Conservation (phyloP, 2,797 vertebrate species). For the Myotis myotis region DNA sequence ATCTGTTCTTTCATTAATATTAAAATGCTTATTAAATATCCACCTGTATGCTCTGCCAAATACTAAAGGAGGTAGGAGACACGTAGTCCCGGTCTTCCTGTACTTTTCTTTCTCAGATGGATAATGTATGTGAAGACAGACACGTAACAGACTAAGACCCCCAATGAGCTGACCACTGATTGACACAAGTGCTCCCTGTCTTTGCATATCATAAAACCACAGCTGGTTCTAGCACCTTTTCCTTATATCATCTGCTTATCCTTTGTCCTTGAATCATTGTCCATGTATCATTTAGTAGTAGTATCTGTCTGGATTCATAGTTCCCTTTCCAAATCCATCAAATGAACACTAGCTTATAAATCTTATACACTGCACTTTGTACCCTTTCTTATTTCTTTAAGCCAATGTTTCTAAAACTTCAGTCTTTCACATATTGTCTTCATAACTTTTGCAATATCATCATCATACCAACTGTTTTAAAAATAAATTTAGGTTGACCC, state of each 20-base stretch:
- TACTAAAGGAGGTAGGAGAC: not conserved
- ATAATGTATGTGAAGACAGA: constrained; percentile 41
- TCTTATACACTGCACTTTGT: not conserved
- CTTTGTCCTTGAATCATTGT: not conserved
- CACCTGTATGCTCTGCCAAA: not conserved
- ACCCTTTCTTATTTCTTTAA: not conserved
- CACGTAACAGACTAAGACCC: not conserved
- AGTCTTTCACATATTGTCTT: not conserved
- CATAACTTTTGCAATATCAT: not conserved
- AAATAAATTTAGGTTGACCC: not conserved
- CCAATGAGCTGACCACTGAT: not conserved
- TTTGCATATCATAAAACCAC: not conserved
- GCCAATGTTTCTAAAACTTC: not conserved
- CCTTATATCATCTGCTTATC: not conserved
- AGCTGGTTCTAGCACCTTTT: not conserved
- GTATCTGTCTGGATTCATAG: not conserved
- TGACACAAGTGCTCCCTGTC: constrained; percentile 13
- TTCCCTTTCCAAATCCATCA: not conserved
- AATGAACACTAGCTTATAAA: not conserved
- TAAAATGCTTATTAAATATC: constrained; percentile 5
- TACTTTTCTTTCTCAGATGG: constrained; percentile 1
- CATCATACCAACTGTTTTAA: not conserved
- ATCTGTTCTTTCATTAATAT: not conserved
- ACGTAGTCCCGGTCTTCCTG: not conserved
- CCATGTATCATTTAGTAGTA: not conserved